A percentile compares a stretch with the other conserved stretches of the same genome.
Conservation (phyloP, 2,888 invertebrate species). For the Melikaiella ostensackeni region DNA sequence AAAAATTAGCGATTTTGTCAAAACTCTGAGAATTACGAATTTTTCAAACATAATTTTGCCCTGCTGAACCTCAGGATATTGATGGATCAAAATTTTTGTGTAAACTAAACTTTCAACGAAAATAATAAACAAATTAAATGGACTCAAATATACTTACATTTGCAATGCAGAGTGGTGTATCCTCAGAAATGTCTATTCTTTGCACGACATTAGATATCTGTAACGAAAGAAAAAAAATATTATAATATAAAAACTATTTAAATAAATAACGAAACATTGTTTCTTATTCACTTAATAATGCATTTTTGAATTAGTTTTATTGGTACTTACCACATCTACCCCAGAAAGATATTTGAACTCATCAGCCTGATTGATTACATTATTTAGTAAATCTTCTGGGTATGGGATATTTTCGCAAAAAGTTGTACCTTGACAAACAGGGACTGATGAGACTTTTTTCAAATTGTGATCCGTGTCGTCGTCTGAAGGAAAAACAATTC, state of each 20-base stretch:
- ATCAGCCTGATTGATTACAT: conserved; percentile 55
- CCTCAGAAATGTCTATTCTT: conserved; percentile 56
- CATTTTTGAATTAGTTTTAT: conserved; percentile 4
- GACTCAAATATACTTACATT: conserved; percentile 54
- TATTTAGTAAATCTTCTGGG: conserved; percentile 61
- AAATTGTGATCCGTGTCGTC: not conserved
- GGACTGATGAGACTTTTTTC: not conserved
- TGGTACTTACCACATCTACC: conserved; percentile 58
- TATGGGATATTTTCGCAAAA: conserved; percentile 64
- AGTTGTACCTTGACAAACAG: conserved; percentile 59
- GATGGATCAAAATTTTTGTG: no score
- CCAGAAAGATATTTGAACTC: conserved; percentile 61
- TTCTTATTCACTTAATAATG: not conserved
- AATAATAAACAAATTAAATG: no score
- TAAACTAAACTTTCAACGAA: no score
- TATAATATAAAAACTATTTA: not conserved
- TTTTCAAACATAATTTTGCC: no score
- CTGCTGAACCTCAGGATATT: no score
- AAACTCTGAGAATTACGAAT: no score
- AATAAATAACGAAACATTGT: not conserved
- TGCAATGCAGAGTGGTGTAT: conserved; percentile 56
- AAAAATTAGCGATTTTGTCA: no score
- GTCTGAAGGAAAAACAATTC: conserved; percentile 65
- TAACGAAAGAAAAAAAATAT: not conserved
- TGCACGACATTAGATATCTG: conserved; percentile 57